Evolutionary conservation across 35 echinoderm and acorn worm species (phyloP), one percentile per base, ranked within the genome.

Genomic region (Strongylocentrotus purpuratus): DNA sequence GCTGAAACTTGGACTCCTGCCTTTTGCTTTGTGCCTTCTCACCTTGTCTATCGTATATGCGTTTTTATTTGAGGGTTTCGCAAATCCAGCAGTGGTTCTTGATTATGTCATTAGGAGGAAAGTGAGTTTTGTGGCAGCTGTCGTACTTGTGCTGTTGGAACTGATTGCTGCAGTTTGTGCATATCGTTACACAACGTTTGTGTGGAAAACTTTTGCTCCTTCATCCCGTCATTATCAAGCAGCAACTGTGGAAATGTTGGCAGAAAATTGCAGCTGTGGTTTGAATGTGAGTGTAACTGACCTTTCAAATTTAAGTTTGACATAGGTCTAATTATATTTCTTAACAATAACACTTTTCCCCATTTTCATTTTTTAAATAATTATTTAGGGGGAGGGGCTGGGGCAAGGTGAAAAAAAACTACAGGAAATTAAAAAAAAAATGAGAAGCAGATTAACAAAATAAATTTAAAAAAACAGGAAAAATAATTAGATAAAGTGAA

Each of bases 31-130:
- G 32, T 87, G 92, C 0, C 90, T 99, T 13, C 98, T 98, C 85
- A 59, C 88, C 22, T 92, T 97, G 15, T 92, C 92, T 2, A 94
- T 94, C 35, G 94, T 94, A 9, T 99, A 97, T 78, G 96, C 95
- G 61, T 35, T 98, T 31, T 88, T 95, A 2, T 99, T 98, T 94
- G 98, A 99, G 94, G 97, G 95, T 46, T 97, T 89, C 52, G 98
- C 95, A 85, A 99, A 98, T 89, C 98, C 98, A 31, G 94, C 96
- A 2, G 94, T 96, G 8, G 92, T 96, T 4, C 96, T 99, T 47
- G 96, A 97, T 55, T 86, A 92, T n/a, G 94, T 97, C 18, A 31
- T 97, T 70, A 99, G 95, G 45, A 46, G 86, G 33, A 97, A 99
- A 88, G 94, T 95, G 31, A 90, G 95, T 4, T 12, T 97, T 28